phyloP scores from a whole-genome alignment of 2,113 vertebrate genomes.

The Sebastes fasciatus region DNA sequence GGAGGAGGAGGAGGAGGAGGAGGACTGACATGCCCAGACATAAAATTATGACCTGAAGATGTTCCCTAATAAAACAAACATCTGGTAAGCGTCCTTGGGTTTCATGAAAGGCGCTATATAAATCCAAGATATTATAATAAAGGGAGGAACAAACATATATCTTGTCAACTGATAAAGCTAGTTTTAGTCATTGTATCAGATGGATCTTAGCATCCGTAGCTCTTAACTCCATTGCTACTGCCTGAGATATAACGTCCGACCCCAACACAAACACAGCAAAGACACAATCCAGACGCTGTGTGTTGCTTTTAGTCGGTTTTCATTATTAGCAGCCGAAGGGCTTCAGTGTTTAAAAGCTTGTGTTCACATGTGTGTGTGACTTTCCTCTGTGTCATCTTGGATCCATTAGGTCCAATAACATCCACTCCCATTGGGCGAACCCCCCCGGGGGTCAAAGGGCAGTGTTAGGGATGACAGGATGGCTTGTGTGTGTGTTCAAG shows the following conservation, averaged over 20 bases:
- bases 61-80: conserved; percentile 8
- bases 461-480: conserved; percentile 10
- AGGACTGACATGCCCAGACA: conserved; percentile 18
- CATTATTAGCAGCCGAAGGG: conserved; percentile 26
- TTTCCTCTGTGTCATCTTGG: conserved; percentile 33
- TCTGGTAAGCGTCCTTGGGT: too few species aligned
- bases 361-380: conserved; percentile 26
- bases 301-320: conserved; percentile 29
- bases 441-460: conserved; percentile 58
- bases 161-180: too few species aligned
- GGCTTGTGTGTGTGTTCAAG: conserved; percentile 4
- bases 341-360: conserved; percentile 2
- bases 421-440: conserved; percentile 43
- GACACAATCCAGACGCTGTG: conserved; percentile 24
- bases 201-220: neutral
- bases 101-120: too few species aligned
- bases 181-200: neutral
- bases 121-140: too few species aligned
- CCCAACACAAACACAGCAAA: neutral
- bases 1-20: neutral
- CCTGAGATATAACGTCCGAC: neutral
- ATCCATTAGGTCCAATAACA: conserved; percentile 66
- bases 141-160: neutral
- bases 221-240: conserved; percentile 11
- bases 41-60: neutral